phyloP scores from a whole-genome alignment of 2,888 invertebrate genomes.

The Diaphora mendica region DNA sequence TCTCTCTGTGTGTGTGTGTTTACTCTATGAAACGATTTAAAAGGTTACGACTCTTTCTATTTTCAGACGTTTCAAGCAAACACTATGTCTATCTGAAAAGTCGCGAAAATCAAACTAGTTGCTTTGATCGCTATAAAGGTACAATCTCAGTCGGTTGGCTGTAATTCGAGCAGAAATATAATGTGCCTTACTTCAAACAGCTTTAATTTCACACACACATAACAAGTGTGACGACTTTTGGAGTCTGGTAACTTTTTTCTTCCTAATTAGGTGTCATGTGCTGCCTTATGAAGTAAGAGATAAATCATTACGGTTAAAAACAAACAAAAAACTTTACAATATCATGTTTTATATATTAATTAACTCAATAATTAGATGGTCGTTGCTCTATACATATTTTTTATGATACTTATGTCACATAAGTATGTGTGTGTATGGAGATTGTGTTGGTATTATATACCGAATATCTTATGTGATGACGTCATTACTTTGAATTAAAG shows the following conservation, averaged over 20 bases:
- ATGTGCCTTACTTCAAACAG: background rate
- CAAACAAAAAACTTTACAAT: background rate
- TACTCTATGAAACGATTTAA: no score
- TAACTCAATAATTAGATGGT: slow-evolving; percentile 1
- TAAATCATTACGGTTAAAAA: background rate
- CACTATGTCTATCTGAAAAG: no score
- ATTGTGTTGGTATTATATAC: background rate
- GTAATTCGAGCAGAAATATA: background rate
- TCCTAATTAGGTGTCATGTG: background rate
- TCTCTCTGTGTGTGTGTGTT: no score
- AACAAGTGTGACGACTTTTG: background rate
- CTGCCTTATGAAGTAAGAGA: background rate
- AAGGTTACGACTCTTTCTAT: no score
- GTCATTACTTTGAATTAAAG: background rate
- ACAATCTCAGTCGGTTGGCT: background rate
- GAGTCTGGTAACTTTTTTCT: background rate
- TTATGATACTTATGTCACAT: background rate
- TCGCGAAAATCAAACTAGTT: no score
- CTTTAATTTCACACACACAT: background rate
- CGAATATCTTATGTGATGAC: background rate
- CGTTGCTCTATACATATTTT: background rate
- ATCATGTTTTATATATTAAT: background rate
- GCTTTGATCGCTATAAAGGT: background rate
- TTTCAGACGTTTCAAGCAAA: no score
- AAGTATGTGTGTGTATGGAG: no score